phyloP scores from a whole-genome alignment of 2,888 invertebrate species.

The Drosophila quinaria region DNA sequence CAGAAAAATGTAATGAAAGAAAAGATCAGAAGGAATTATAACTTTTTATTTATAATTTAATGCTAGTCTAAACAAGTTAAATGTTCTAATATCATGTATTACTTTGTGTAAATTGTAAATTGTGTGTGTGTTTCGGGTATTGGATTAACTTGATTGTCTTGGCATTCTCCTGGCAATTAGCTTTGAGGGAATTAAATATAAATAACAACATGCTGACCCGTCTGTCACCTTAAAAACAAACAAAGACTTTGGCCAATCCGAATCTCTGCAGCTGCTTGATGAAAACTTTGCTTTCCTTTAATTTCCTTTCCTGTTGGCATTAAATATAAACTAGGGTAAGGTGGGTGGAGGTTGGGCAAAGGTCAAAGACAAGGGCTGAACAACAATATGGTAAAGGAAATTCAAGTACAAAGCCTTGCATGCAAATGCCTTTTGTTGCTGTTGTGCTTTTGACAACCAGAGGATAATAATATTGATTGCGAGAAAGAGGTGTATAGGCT shows the following conservation, averaged over 20 bases:
- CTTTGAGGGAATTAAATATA: slow-evolving; percentile 58
- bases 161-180: slow-evolving; percentile 42
- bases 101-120: slow-evolving; percentile 1
- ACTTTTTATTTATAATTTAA: not conserved
- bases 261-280: slow-evolving; percentile 36
- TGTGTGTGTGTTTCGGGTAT: not conserved
- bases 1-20: not conserved
- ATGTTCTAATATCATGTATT: slow-evolving; percentile 1
- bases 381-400: slow-evolving; percentile 32
- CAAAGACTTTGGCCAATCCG: slow-evolving; percentile 19
- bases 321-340: slow-evolving; percentile 73
- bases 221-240: slow-evolving; percentile 59
- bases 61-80: slow-evolving; percentile 3
- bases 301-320: slow-evolving; percentile 44
- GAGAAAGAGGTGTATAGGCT: slow-evolving; percentile 24
- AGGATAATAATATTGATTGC: slow-evolving; percentile 76
- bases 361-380: slow-evolving; percentile 59
- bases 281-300: slow-evolving; percentile 14
- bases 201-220: slow-evolving; percentile 63
- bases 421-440: slow-evolving; percentile 61
- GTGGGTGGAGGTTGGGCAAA: slow-evolving; percentile 9
- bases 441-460: slow-evolving; percentile 69
- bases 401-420: slow-evolving; percentile 63
- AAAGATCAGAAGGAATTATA: not conserved
- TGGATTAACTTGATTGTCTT: slow-evolving; percentile 25